Percentiles rank a stretch among this genome's conserved stretches.
phyloP scores from a whole-genome alignment of 53 echinoderm and acorn worm genomes.

The Apostichopus leukothele region DNA sequence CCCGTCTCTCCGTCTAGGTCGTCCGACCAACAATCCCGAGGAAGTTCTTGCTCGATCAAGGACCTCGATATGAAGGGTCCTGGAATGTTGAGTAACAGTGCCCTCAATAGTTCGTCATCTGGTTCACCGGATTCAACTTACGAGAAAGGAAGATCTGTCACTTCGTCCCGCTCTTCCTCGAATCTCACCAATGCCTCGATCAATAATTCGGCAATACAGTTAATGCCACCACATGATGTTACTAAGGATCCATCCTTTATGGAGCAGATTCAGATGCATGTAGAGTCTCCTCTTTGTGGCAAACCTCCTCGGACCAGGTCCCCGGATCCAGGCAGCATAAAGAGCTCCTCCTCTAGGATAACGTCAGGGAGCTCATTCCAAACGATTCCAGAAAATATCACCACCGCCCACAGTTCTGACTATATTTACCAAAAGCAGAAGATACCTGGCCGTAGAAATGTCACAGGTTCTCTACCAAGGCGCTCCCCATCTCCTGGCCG shows the following conservation, averaged over 20 bases:
- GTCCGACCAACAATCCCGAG: conserved; percentile 66
- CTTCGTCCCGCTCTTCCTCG: conserved; percentile 94
- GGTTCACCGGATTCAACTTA: conserved; percentile 96
- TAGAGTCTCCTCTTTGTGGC: conserved; percentile 63
- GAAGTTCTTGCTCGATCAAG: conserved; percentile 80
- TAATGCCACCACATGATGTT: conserved; percentile 58
- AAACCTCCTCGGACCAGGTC: conserved; percentile 58
- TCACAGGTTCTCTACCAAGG: conserved; percentile 56
- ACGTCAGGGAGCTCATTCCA: conserved; percentile 92
- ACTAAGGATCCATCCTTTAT: conserved; percentile 74
- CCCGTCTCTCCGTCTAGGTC: conserved; percentile 73
- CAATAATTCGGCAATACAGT: conserved; percentile 72
- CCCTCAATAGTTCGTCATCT: conserved; percentile 85
- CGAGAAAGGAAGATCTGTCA: conserved; percentile 85
- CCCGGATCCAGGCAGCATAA: conserved; percentile 61
- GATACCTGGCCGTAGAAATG: conserved; percentile 46
- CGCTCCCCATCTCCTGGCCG: conserved; percentile 82
- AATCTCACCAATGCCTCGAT: conserved; percentile 86
- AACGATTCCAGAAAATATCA: conserved; percentile 93
- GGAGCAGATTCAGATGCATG: conserved; percentile 86
- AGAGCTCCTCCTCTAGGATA: conserved; percentile 62
- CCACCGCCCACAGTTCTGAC: conserved; percentile 79
- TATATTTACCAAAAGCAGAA: conserved; percentile 64
- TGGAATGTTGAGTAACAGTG: conserved; percentile 82
- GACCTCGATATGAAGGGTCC: conserved; percentile 76